Evolutionary conservation across 2,888 invertebrate species (phyloP), one percentile per base, ranked within the genome.

Genomic region (Halictus ligatus): DNA sequence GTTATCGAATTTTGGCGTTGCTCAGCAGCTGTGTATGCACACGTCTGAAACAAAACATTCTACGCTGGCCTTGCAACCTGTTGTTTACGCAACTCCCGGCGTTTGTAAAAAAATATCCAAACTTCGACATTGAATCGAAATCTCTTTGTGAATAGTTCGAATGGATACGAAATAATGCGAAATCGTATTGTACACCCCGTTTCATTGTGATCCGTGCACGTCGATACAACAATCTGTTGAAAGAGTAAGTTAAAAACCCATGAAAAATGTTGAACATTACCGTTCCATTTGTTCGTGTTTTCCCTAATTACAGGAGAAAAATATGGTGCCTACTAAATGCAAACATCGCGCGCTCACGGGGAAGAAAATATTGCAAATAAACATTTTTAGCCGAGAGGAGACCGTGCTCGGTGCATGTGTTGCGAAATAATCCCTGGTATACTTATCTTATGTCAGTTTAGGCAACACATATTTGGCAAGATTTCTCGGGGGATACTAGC

Each of bases 401-500:
- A 40, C 13, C 18, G 7, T 35, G 35, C 58, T 25, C 35, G 25
- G 3, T 21, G 64, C 35, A 72, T 64, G 35, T 15, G 58, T 13
- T 4, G 15, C 2, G 67, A 78, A 71, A 71, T 82, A 76, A 86
- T 84, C 50, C 40, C n/a, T 69, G 25, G 69, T 18, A 46, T 76
- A 35, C 35, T 35, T 35, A 77, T 48, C 35, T 75, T 78, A 78
- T 46, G 58, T 84, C 75, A 60, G 60, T 80, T 81, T 54, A 48
- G 72, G 74, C n/a, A 69, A 80, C 67, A 69, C 21, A 77, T 80
- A 84, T 81, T 81, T 83, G 72, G 69, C 74, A 77, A 83, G 77
- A 89, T 89, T 89, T 84, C 84, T 84, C 87, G 21, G 25, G 84
- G 75, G 80, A 87, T 74, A 73, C 21, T 43, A 58, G 54, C 82